phyloP scores from a whole-genome alignment of 2,797 vertebrate species.

The Syncerus caffer region DNA sequence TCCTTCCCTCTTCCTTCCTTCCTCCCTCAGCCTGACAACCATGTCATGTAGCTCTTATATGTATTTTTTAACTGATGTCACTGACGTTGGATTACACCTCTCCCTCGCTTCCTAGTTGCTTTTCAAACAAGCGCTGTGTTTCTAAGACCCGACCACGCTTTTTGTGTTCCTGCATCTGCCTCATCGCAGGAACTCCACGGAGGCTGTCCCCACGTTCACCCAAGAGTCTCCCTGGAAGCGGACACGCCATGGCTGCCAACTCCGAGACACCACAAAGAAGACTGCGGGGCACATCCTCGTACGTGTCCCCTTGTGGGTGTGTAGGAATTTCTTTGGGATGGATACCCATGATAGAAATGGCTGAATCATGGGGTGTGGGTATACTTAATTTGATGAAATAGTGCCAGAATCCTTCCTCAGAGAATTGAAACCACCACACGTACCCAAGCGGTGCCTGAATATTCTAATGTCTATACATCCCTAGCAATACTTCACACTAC shows the following conservation, averaged over 20 bases:
- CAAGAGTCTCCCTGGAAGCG: background rate
- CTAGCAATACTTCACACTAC: background rate
- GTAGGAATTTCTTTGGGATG: background rate
- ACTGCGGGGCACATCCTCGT: background rate
- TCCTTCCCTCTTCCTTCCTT: too few relatives aligned
- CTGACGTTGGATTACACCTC: background rate
- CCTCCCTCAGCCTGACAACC: background rate
- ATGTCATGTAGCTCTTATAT: background rate
- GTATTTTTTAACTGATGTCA: background rate
- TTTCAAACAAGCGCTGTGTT: background rate
- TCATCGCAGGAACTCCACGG: background rate
- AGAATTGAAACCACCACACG: background rate
- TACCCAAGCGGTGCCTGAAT: background rate
- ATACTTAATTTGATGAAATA: background rate
- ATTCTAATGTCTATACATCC: background rate
- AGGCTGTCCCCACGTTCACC: accelerated
- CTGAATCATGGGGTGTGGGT: background rate
- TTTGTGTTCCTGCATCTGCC: background rate
- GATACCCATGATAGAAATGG: background rate
- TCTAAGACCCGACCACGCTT: background rate
- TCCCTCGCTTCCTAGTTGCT: background rate
- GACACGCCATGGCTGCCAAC: accelerated
- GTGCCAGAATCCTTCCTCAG: background rate
- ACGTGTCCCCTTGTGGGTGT: background rate
- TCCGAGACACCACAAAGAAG: background rate